Conservation (phyloP, 2,888 invertebrate genomes). For the Glaucopsyche alexis region DNA sequence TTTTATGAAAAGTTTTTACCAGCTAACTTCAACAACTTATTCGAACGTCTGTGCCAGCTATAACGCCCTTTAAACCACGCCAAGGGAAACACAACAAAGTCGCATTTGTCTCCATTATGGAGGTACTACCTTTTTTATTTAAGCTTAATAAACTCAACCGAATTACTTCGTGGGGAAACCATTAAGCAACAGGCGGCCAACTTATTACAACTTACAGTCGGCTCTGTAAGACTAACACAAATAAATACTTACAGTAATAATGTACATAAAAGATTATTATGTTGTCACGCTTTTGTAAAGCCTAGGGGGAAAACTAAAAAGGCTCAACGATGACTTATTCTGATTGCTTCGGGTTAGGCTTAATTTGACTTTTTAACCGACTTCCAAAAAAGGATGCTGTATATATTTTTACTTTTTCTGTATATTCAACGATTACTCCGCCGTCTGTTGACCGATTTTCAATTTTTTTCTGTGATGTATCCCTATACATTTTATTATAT, state of each 20-base stretch:
- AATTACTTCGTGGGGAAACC: constrained; percentile 47
- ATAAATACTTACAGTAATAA: background rate
- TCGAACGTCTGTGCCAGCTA: background rate
- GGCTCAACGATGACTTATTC: background rate
- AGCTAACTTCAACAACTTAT: background rate
- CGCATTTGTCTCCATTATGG: constrained; percentile 19
- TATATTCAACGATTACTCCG: too few species aligned
- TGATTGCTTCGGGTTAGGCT: too few species aligned
- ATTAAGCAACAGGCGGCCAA: constrained; percentile 61
- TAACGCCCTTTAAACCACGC: background rate
- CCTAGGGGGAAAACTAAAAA: background rate
- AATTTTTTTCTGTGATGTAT: too few species aligned
- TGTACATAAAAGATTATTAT: background rate
- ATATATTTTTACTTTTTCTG: too few species aligned
- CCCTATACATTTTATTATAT: too few species aligned
- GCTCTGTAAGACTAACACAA: background rate
- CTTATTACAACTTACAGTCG: constrained; percentile 57
- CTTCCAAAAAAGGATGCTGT: too few species aligned
- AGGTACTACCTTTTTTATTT: constrained; percentile 28
- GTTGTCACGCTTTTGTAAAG: background rate
- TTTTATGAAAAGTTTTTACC: background rate
- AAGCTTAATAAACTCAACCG: constrained; percentile 51
- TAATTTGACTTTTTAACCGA: too few species aligned
- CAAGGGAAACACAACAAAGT: constrained; percentile 1
- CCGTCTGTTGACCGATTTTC: too few species aligned